Base-by-base conservation (phyloP, 2,113 vertebrate genomes). In the Thermophis baileyi region DNA sequence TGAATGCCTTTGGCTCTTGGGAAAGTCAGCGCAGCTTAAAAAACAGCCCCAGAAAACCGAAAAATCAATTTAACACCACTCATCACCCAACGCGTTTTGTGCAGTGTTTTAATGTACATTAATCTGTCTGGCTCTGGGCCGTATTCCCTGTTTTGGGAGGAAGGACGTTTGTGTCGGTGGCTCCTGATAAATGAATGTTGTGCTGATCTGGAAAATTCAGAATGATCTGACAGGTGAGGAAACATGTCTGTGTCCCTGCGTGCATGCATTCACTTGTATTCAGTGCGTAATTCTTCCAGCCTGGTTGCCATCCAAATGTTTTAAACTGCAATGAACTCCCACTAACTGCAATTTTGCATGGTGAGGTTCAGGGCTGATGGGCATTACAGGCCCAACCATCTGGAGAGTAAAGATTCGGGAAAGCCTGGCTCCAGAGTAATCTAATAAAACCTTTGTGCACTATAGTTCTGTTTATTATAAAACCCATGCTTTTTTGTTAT, bases 221-320 rank as follows among this genome's bases (percentile, higher is more conserved):
- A 49, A 24, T 81, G 35, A 53, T 81, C 27, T 89, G 87, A 89
- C 88, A 90, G 92, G 92, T 93, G 90, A 93, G 92, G 27, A 63
- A 86, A 46, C 14, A 12, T 12, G 24, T 16, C 40, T 86, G 69
- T n/a, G 14, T 18, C 14, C 12, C 0, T 81, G 16, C 6, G 1
- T 74, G 69, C n/a, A 3, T 40, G n/a, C n/a, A 18, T 74, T 35
- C 69, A 18, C 30, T 74, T 74, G 69, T 20, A 74, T 74, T 20
- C 69, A 20, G 6, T 3, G 16, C 5, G 1, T 40, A 20, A 35
- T 40, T 74, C n/a, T 74, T 74, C 69, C 16, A 20, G 5, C 6
- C 16, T 74, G 16, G n/a, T 35, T 18, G 69, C 14, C 63, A 74
- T 74, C n/a, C n/a, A 4, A 30, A 63, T 63, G 60, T n/a, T 63